Evolutionary conservation across 2,113 vertebrate genomes (phyloP).

Genomic region (Caracal caracal): DNA sequence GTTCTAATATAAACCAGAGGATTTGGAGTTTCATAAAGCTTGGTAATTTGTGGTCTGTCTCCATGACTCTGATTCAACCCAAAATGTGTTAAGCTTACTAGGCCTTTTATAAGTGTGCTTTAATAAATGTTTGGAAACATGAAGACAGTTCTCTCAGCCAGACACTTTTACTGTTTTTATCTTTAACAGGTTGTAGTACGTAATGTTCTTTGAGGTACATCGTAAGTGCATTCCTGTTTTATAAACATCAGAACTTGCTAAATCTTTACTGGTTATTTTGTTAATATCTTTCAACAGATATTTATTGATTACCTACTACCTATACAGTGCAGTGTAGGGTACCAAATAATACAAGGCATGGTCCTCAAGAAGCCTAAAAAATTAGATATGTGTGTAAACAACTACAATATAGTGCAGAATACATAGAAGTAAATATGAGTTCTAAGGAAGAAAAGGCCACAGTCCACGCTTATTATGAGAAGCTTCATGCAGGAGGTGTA

Average conservation of each 20-base stretch:
- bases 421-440: background rate
- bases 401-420: background rate
- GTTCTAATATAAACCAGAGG: background rate
- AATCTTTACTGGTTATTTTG: background rate
- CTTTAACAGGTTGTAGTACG: background rate
- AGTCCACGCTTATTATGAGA: background rate
- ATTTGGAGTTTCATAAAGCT: background rate
- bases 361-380: background rate
- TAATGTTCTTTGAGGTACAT: background rate
- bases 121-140: constrained; percentile 51
- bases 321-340: background rate
- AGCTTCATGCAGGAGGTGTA: background rate
- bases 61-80: background rate
- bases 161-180: background rate
- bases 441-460: background rate
- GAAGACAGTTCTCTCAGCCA: background rate
- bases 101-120: background rate
- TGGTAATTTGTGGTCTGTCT: background rate
- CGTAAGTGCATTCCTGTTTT: background rate
- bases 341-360: background rate
- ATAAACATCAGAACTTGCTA: background rate
- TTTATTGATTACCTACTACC: background rate
- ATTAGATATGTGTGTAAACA: background rate
- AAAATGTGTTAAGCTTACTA: background rate
- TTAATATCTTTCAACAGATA: background rate